A percentile compares a stretch with the other conserved stretches of the same genome.
Evolutionary conservation across 1,140 invertebrate genomes (phyloP).

Genomic region (Nasonia giraulti): DNA sequence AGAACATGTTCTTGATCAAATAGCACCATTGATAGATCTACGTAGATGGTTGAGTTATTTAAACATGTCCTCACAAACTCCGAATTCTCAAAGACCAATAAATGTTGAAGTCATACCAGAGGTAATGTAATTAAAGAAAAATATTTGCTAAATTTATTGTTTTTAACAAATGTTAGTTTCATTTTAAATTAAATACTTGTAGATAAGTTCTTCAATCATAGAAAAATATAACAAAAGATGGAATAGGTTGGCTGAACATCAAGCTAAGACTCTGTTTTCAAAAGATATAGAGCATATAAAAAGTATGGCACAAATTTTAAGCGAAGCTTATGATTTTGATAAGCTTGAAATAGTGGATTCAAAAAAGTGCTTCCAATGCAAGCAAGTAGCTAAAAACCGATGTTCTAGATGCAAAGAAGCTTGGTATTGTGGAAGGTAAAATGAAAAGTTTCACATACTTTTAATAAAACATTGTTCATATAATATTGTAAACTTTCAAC

Average conservation of each 20-base stretch:
- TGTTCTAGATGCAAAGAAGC: conserved; percentile 74
- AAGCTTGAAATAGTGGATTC: conserved; percentile 66
- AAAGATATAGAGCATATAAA: conserved; percentile 73
- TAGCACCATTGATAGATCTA: conserved; percentile 83
- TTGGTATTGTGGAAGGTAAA: conserved; percentile 75
- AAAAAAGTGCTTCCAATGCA: conserved; percentile 70
- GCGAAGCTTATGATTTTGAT: conserved; percentile 72
- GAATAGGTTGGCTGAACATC: conserved; percentile 77
- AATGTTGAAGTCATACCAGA: conserved; percentile 78
- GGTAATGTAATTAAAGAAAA: conserved; percentile 56
- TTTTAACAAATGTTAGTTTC: conserved; percentile 16
- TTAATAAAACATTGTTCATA: not conserved
- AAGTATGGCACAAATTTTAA: conserved; percentile 73
- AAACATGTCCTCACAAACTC: conserved; percentile 63
- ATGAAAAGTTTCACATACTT: conserved; percentile 12
- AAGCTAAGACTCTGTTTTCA: conserved; percentile 74
- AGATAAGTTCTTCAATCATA: conserved; percentile 73
- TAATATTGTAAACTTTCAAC: not conserved
- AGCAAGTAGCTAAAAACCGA: conserved; percentile 67
- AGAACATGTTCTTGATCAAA: conserved; percentile 82
- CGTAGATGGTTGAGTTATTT: conserved; percentile 80
- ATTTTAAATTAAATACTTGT: conserved; percentile 41
- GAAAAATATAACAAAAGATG: conserved; percentile 73
- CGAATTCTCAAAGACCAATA: conserved; percentile 64
- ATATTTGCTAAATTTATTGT: not conserved